Evolutionary conservation across 2,113 vertebrate genomes (phyloP).

Genomic region (Chaetodon auriga): DNA sequence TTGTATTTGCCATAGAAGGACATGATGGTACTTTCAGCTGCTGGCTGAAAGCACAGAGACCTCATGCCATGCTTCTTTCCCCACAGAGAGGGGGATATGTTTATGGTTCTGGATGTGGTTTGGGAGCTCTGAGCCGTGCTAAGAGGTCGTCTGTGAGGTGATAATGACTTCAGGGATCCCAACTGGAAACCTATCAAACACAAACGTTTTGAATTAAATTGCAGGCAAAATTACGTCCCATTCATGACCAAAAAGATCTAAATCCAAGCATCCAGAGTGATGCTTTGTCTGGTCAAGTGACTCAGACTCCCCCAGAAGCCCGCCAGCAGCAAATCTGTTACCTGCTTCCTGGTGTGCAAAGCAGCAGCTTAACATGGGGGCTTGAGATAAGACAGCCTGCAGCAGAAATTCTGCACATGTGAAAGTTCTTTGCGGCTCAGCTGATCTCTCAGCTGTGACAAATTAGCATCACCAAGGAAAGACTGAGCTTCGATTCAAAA

Average conservation of each 20-base stretch:
- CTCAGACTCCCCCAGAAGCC: conserved; percentile 24
- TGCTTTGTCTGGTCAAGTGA: conserved; percentile 34
- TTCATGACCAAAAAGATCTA: conserved; percentile 15
- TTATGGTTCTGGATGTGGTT: conserved; percentile 21
- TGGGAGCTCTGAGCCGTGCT: not conserved
- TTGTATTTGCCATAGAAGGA: conserved; percentile 68
- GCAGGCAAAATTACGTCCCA: conserved; percentile 8
- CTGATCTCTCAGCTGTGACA: conserved; percentile 58
- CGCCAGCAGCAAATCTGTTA: conserved; percentile 11
- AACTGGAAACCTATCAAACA: not conserved
- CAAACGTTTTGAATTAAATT: conserved; percentile 27
- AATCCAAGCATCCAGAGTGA: conserved; percentile 5
- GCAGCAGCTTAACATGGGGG: conserved; percentile 34
- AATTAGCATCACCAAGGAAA: conserved; percentile 37
- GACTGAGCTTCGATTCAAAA: conserved; percentile 22
- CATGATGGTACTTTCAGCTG: conserved; percentile 35
- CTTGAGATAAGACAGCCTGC: conserved; percentile 40
- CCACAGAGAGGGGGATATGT: not conserved
- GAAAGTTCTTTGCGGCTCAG: conserved; percentile 39
- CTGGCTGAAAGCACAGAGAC: conserved; percentile 29
- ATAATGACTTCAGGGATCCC: conserved; percentile 3
- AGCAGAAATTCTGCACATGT: conserved; percentile 57
- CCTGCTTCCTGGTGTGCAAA: conserved; percentile 45
- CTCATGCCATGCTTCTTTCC: conserved; percentile 26
- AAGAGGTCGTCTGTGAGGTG: not conserved